phyloP scores from a whole-genome alignment of 2,113 vertebrate species.

The Ameiurus melas region DNA sequence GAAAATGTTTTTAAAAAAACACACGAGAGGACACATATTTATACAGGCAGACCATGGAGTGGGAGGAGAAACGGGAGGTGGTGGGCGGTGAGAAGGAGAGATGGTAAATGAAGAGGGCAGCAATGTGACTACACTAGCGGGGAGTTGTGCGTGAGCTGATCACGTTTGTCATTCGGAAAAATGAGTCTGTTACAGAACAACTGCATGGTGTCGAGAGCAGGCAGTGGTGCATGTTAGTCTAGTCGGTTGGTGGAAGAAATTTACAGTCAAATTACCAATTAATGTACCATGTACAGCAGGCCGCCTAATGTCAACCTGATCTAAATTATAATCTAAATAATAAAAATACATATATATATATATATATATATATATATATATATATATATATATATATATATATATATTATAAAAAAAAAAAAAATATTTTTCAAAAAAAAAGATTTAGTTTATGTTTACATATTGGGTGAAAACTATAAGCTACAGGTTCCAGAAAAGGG shows the following conservation, averaged over 20 bases:
- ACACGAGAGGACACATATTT: conserved; percentile 18
- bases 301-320: no score
- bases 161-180: background rate
- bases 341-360: no score
- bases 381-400: no score
- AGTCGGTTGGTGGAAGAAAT: no score
- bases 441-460: no score
- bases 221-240: no score
- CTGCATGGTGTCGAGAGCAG: conserved; percentile 12
- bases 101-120: background rate
- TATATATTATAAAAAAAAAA: no score
- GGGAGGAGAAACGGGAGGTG: conserved; percentile 13
- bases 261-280: no score
- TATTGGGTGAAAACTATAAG: background rate
- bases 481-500: background rate
- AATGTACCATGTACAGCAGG: no score
- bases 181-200: background rate
- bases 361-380: no score
- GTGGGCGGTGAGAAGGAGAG: background rate
- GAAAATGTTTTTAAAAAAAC: background rate
- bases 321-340: no score
- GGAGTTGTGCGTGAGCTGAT: conserved; percentile 4
- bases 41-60: conserved; percentile 31
- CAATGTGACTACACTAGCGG: background rate
- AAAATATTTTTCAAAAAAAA: no score